A percentile compares a stretch with the other conserved stretches of the same genome.
Evolutionary conservation across 2,888 invertebrate genomes (phyloP).

Genomic region (Ptychoptera contaminata): DNA sequence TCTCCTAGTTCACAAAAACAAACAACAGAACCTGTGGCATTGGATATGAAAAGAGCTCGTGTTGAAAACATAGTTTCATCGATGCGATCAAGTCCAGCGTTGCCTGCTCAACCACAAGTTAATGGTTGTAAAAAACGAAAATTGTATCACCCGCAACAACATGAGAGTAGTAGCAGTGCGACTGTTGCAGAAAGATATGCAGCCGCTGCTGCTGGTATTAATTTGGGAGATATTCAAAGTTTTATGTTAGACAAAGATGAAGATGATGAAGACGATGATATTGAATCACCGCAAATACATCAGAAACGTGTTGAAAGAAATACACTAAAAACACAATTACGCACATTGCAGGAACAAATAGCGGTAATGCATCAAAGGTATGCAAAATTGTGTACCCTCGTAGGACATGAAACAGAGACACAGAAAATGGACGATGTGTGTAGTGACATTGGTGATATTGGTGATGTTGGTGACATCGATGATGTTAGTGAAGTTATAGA

Average conservation of each 20-base stretch:
- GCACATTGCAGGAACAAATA: slow-evolving; percentile 76
- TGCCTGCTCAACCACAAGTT: slow-evolving; percentile 42
- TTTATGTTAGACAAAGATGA: slow-evolving; percentile 41
- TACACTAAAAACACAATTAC: slow-evolving; percentile 67
- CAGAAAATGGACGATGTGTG: slow-evolving; percentile 57
- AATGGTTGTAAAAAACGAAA: slow-evolving; percentile 94
- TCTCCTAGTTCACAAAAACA: slow-evolving; percentile 11
- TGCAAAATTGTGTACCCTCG: slow-evolving; percentile 69
- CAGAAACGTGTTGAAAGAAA: slow-evolving; percentile 78
- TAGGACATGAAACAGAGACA: slow-evolving; percentile 64
- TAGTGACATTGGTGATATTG: slow-evolving; percentile 36
- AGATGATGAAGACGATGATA: slow-evolving; percentile 62
- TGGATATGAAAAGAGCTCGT: slow-evolving; percentile 80
- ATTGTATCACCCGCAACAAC: slow-evolving; percentile 88
- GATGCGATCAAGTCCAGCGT: slow-evolving; percentile 77
- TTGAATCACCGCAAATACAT: slow-evolving; percentile 59
- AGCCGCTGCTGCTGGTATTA: slow-evolving; percentile 36
- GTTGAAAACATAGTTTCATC: slow-evolving; percentile 91
- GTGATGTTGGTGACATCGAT: slow-evolving; percentile 33
- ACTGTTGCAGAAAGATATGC: slow-evolving; percentile 43
- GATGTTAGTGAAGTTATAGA: slow-evolving; percentile 20
- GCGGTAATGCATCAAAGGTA: slow-evolving; percentile 87
- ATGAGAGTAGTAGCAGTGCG: slow-evolving; percentile 38
- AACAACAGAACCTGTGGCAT: slow-evolving; percentile 37
- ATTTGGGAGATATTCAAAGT: slow-evolving; percentile 39